A percentile compares a stretch with the other conserved stretches of the same genome.
Conservation (phyloP, 2,888 invertebrate genomes). For the Philereme vetulata region DNA sequence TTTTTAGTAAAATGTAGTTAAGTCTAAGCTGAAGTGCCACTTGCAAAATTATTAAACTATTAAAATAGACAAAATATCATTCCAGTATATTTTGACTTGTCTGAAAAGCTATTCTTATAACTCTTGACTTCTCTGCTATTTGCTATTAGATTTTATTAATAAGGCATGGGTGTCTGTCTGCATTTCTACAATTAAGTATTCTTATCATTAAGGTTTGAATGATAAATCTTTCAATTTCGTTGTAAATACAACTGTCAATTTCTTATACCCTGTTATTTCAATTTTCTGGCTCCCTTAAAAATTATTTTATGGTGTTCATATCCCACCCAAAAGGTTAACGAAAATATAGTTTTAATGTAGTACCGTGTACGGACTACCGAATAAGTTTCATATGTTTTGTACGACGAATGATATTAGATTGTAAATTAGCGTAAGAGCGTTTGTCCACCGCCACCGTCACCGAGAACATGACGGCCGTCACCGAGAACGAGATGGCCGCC, state of each 20-base stretch:
- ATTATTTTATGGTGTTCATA: conserved; percentile 27
- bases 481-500: too few relatives aligned
- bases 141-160: conserved; percentile 9
- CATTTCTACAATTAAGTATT: conserved; percentile 14
- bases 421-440: conserved; percentile 16
- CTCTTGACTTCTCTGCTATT: conserved; percentile 7
- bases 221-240: conserved; percentile 5
- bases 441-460: too few relatives aligned
- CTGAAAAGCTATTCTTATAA: conserved; percentile 6
- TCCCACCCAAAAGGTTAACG: conserved; percentile 46
- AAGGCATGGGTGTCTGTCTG: conserved; percentile 1
- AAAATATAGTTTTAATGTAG: conserved; percentile 25
- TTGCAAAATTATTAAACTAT: conserved; percentile 25
- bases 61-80: conserved; percentile 24
- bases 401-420: conserved; percentile 36
- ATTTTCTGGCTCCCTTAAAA: conserved; percentile 1
- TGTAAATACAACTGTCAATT: not conserved
- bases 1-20: conserved; percentile 24
- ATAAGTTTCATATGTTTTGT: conserved; percentile 45
- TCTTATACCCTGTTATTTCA: not conserved
- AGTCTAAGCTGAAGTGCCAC: conserved; percentile 33
- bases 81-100: conserved; percentile 24
- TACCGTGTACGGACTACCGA: conserved; percentile 38
- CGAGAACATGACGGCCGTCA: too few relatives aligned
- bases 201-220: not conserved